Evolutionary conservation across 2,888 invertebrate genomes (phyloP), one percentile per base, ranked within the genome.

Genomic region (Parnassius apollo): DNA sequence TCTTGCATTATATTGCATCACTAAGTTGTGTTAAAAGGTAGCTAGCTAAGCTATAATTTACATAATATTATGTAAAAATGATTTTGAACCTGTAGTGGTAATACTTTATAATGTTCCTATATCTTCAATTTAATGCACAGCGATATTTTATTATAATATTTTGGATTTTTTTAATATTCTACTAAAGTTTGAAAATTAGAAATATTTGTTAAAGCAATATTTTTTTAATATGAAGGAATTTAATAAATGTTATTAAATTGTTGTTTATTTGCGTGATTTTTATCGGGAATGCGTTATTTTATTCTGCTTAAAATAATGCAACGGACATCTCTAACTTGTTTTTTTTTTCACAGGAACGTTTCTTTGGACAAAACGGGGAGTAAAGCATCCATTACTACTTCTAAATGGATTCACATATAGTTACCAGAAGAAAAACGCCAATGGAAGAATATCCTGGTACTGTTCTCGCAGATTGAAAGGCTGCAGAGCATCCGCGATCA

Each of bases 391-490:
- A 0, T 76, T 90, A 0, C 82, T 91, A 0, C 77, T 88, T 9
- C 76, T 88, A 25, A 68, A 73, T 8, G 87, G 86, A 3, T 91
- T 84, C 72, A 90, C 90, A 0, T 91, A 86, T 76, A 91, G 89
- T 66, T 60, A 83, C 64, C 91, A 91, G 73, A 90, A 91, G 69
- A 78, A 80, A 65, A 90, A 91, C 66, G 91, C 85, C 9, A 82
- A 89, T 66, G 91, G 90, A 2, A 77, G 88, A 52, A 74, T 88
- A 65, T 86, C 87, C 35, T 92, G 91, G 91, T 91, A 91, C 71
- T 91, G 91, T 66, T 91, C 91, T 0, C 73, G 88, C 66, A 81
- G 90, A 62, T 72, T 90, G 54, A 88, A 85, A 58, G 91, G 91
- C 0, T 91, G 91, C 70, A 80, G 82, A 54, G 86, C 88, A 1